Evolutionary conservation across 2,113 vertebrate genomes (phyloP), one percentile per base, ranked within the genome.

Genomic region (Herpailurus yagouaroundi): DNA sequence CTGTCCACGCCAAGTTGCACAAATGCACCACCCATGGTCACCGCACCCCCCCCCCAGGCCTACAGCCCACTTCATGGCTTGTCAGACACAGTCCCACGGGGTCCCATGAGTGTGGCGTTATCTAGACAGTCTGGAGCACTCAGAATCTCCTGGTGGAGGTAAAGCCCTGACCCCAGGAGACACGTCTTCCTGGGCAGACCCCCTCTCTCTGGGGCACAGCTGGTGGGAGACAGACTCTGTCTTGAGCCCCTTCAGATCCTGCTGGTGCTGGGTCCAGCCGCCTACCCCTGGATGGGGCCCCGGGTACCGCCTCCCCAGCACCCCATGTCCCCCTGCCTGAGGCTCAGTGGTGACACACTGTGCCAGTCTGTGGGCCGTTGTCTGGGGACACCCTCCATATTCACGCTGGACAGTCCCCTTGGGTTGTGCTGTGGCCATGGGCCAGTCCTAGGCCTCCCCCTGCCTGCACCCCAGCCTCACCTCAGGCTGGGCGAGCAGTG

Each of bases 391-490:
- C 41, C 55, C 45, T 52, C 33, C 27, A 1, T 5, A 3, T 48
- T 89, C n/a, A 9, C 0, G 8, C 68, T 1, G 4, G 57, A 25
- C n/a, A n/a, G 82, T 36, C 77, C 85, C 80, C 50, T 23, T 7
- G 66, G 82, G 84, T 93, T 94, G 93, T 97, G 97, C 93, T 90
- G 41, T 63, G 93, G 77, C 74, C 71, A 57, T 41, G 1, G 1
- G 73, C 73, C 0, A 1, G 29, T 79, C 64, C 63, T 4, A 48
- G 71, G 76, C 31, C 45, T 63, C 80, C 57, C 57, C 50, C 60
- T 68, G 82, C 68, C 74, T 86, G 66, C 38, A 29, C 64, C 45
- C 36, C 27, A 41, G n/a, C 38, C 45, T 76, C 45, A 36, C 57
- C 45, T 81, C 36, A 45, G 52, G 66, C 19, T 0, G n/a, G 41